Conservation (phyloP, 2,888 invertebrate genomes). For the Charanyca ferruginea region DNA sequence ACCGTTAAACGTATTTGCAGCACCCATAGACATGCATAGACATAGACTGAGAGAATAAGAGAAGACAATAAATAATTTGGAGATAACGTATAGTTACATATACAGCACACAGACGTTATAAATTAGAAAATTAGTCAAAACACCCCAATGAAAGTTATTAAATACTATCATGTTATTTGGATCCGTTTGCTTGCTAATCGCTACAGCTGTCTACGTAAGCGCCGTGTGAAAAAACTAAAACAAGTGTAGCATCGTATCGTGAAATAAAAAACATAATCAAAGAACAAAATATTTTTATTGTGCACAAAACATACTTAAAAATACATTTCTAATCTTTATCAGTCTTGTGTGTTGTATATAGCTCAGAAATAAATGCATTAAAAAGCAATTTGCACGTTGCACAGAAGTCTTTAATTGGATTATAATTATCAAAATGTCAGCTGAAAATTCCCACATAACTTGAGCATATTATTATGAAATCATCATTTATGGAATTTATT, state of each 20-base stretch:
- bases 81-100: constrained; percentile 68
- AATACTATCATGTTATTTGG: constrained; percentile 54
- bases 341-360: constrained; percentile 91
- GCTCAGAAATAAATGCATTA: constrained; percentile 88
- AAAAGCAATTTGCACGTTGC: constrained; percentile 81
- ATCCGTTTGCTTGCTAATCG: constrained; percentile 84
- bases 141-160: constrained; percentile 41
- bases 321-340: constrained; percentile 86
- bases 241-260: constrained; percentile 59
- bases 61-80: constrained; percentile 59
- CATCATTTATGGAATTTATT: constrained; percentile 16
- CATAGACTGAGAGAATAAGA: constrained; percentile 79
- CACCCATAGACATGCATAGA: constrained; percentile 74
- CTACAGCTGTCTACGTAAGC: constrained; percentile 61
- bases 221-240: constrained; percentile 56
- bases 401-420: constrained; percentile 65
- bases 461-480: constrained; percentile 71
- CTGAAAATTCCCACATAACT: constrained; percentile 78
- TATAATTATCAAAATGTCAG: constrained; percentile 70
- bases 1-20: constrained; percentile 59
- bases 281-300: constrained; percentile 89
- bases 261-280: constrained; percentile 85
- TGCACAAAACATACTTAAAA: constrained; percentile 90
- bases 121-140: constrained; percentile 52
- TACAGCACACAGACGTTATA: constrained; percentile 87